These are phyloP conservation scores for Drosophila dunni DNA, from an alignment of 1,140 invertebrate species.

Conservation along the genomic window DNA sequence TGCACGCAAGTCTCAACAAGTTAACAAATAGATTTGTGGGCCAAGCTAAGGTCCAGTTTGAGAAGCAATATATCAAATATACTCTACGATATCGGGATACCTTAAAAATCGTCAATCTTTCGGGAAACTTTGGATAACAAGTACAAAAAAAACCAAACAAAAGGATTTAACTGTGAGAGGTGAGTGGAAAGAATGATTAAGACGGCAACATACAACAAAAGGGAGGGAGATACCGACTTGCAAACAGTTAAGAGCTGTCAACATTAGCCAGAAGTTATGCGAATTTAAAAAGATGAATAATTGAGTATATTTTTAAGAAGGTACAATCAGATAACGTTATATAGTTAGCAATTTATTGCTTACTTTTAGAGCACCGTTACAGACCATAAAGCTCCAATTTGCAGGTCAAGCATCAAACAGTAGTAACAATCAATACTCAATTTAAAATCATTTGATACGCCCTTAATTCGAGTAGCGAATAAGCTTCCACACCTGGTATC, in stretches of 20 bases:
- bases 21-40: constrained; percentile 51
- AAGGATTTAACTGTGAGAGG: constrained; percentile 34
- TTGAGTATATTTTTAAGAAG: not conserved
- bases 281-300: not conserved
- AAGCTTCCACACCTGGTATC: constrained; percentile 52
- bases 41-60: constrained; percentile 44
- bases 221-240: not conserved
- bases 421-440: constrained; percentile 17
- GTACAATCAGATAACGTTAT: not conserved
- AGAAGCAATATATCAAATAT: not conserved
- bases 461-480: constrained; percentile 53
- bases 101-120: not conserved
- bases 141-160: not conserved
- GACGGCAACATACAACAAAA: constrained; percentile 4
- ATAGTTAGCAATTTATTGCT: not conserved
- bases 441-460: constrained; percentile 10
- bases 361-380: not conserved
- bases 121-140: constrained; percentile 16
- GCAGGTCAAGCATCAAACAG: not conserved
- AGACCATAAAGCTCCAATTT: not conserved
- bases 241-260: too few relatives aligned
- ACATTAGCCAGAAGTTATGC: not conserved
- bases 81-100: not conserved
- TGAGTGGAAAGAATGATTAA: constrained; percentile 11
- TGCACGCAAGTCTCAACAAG: constrained; percentile 57